Evolutionary conservation across 2,888 invertebrate species (phyloP), one percentile per base, ranked within the genome.

Genomic region (Caenorhabditis parvicauda): DNA sequence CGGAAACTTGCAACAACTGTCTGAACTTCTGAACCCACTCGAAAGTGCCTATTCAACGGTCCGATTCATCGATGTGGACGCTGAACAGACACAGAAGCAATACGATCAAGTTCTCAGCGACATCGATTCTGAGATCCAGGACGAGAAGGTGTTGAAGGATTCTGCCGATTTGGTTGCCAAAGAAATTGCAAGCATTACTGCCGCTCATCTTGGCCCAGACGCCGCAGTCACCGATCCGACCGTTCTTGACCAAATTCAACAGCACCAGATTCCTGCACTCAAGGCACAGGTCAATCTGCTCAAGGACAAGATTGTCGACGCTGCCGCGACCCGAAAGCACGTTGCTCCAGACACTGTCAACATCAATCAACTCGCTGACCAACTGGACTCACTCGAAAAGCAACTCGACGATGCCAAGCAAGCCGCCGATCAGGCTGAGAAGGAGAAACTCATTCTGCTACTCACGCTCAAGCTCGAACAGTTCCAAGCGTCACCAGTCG

Each of bases 1-100:
- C 29, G 38, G 35, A 42, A 53, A 58, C 37, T 59, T 75, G 57
- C 68, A 72, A 56, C 55, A 60, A 28, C 62, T 74, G 27, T 70
- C 69, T 35, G 69, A 72, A 45, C 57, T 61, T 48, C 61, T 74
- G 41, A 57, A 73, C 49, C 74, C 74, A 44, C 63, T 72, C 32
- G 75, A 67, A 39, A 70, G 59, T 43, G 70, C 70, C n/a, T 67
- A 73, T 48, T 64, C 70, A 17, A 72, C 72, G 46, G 71, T 73
- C 22, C 70, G 71, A 29, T 72, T 72, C 58, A 58, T 70, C 49
- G 72, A 75, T 41, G 68, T 70, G 7, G 73, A 75, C 37, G 57
- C 67, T 41, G 72, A 75, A 42, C 69, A 75, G 50, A 61, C 62
- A 37, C 60, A 64, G 39, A 59, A 68, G 28, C 67, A 72, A 32